phyloP scores from a whole-genome alignment of 1,140 invertebrate genomes.

The Lutraria rhynchaena region DNA sequence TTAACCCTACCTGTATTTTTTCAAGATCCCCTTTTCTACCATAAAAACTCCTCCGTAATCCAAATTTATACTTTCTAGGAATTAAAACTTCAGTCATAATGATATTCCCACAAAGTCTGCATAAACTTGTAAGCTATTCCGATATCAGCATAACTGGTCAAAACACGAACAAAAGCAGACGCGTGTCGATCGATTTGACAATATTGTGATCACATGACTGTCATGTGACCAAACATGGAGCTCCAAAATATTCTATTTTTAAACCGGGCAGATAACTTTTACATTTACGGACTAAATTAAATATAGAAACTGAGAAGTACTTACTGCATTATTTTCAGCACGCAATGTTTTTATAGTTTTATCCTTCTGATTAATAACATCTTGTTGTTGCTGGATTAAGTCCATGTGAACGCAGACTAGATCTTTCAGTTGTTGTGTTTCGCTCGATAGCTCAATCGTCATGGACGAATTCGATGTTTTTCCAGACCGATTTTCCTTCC shows the following conservation, averaged over 20 bases:
- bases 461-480: slow-evolving; percentile 20
- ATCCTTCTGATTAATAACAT: slow-evolving; percentile 56
- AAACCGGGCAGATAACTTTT: slow-evolving; percentile 7
- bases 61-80: slow-evolving; percentile 32
- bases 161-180: slow-evolving; percentile 56
- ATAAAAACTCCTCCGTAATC: slow-evolving; percentile 25
- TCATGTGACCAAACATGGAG: slow-evolving; percentile 33
- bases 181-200: slow-evolving; percentile 39
- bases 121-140: neutral
- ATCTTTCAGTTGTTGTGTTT: slow-evolving; percentile 57
- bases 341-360: slow-evolving; percentile 51
- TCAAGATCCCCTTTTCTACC: slow-evolving; percentile 1
- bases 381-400: slow-evolving; percentile 60
- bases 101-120: neutral
- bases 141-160: slow-evolving; percentile 36
- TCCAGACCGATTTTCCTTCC: slow-evolving; percentile 42
- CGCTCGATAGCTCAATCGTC: slow-evolving; percentile 16
- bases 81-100: slow-evolving; percentile 49
- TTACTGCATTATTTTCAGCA: slow-evolving; percentile 57
- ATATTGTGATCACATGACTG: slow-evolving; percentile 59
- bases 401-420: slow-evolving; percentile 57
- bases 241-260: slow-evolving; percentile 18
- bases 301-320: slow-evolving; percentile 14
- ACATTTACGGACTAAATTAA: neutral
- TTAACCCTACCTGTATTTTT: slow-evolving; percentile 22